A percentile compares a stretch with the other conserved stretches of the same genome.
Conservation (phyloP, 1,140 invertebrate genomes). For the Plectrocnemia conspersa region DNA sequence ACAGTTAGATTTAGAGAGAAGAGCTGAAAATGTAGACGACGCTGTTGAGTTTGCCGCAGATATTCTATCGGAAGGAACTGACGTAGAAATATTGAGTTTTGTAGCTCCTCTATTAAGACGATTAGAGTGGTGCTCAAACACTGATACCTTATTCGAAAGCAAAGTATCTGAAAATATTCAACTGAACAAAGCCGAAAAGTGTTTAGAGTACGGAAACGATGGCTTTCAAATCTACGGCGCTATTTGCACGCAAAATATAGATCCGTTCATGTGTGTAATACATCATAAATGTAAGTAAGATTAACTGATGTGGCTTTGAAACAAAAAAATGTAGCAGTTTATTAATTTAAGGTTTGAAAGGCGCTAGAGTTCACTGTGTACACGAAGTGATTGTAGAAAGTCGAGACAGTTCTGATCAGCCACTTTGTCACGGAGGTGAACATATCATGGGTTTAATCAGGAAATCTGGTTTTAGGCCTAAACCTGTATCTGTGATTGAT, state of each 20-base stretch:
- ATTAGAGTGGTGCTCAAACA: constrained; percentile 56
- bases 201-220: constrained; percentile 40
- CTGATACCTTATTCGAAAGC: constrained; percentile 45
- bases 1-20: constrained; percentile 48
- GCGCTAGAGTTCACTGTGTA: constrained; percentile 48
- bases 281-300: constrained; percentile 48
- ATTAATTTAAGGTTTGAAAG: constrained; percentile 49
- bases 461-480: constrained; percentile 48
- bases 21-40: constrained; percentile 48
- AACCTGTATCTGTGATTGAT: constrained; percentile 54
- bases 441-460: constrained; percentile 38
- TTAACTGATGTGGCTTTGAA: neutral
- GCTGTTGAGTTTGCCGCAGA: constrained; percentile 60
- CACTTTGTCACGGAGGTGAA: constrained; percentile 45
- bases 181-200: constrained; percentile 49
- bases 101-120: constrained; percentile 58
- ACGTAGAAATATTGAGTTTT: constrained; percentile 64
- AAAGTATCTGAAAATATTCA: constrained; percentile 49
- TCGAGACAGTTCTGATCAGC: constrained; percentile 41
- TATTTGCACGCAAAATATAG: constrained; percentile 54
- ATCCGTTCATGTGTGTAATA: constrained; percentile 52
- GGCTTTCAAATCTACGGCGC: constrained; percentile 50
- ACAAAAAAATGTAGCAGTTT: neutral
- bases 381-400: constrained; percentile 45
- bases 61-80: constrained; percentile 59